phyloP scores from a whole-genome alignment of 2,888 invertebrate species.

The Drosophila helvetica region DNA sequence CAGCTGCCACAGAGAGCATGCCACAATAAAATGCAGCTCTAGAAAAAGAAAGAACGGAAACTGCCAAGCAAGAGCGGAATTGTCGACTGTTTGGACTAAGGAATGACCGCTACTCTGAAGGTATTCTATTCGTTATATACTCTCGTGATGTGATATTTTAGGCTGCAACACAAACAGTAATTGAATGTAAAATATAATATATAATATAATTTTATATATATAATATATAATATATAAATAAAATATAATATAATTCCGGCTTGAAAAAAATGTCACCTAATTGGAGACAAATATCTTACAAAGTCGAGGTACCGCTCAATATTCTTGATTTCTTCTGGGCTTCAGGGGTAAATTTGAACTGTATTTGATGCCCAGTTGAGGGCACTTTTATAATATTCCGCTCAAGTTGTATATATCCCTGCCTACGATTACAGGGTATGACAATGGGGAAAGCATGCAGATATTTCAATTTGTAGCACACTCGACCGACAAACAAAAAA shows the following conservation, averaged over 20 bases:
- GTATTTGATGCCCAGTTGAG: background rate
- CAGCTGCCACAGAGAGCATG: conserved; percentile 17
- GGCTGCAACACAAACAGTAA: too few relatives aligned
- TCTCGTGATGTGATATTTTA: too few relatives aligned
- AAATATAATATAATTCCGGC: too few relatives aligned
- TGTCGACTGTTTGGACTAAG: background rate
- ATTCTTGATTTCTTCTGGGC: too few relatives aligned
- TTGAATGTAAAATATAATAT: too few relatives aligned
- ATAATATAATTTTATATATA: too few relatives aligned
- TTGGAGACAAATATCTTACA: too few relatives aligned
- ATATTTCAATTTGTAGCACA: conserved; percentile 76
- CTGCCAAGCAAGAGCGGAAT: background rate
- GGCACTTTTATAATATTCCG: background rate
- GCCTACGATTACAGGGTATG: background rate
- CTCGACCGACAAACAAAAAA: conserved; percentile 44
- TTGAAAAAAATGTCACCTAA: too few relatives aligned
- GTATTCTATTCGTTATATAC: too few relatives aligned
- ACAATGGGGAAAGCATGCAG: conserved; percentile 26
- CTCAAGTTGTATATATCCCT: too few relatives aligned
- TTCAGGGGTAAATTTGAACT: background rate
- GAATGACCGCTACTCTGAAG: background rate
- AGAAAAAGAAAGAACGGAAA: conserved; percentile 6
- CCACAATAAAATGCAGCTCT: conserved; percentile 36
- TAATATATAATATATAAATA: too few relatives aligned
- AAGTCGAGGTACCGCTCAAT: too few relatives aligned